Percentiles rank a stretch among this genome's conserved stretches.
phyloP scores from a whole-genome alignment of 2,797 vertebrate species.

The Limosa lapponica region DNA sequence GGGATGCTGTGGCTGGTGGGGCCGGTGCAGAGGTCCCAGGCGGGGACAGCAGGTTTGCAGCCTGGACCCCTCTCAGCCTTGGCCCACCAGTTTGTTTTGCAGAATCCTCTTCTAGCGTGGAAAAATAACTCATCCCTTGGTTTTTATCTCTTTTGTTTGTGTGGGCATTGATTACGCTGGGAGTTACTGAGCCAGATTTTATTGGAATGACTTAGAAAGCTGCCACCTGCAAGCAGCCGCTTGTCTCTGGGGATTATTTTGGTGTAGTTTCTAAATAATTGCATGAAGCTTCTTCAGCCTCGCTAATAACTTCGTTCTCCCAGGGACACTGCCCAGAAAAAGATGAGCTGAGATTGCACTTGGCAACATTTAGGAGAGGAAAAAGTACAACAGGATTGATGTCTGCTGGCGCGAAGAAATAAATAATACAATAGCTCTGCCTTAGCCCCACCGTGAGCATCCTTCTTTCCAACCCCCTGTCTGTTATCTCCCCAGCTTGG shows the following conservation, averaged over 20 bases:
- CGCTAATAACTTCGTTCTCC: not conserved
- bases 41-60: not conserved
- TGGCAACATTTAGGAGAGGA: not conserved
- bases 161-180: not conserved
- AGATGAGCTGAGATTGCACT: slow-evolving; percentile 3
- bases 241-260: slow-evolving; percentile 5
- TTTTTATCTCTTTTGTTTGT: slow-evolving; percentile 17
- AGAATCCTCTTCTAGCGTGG: not conserved
- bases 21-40: accelerated
- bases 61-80: accelerated
- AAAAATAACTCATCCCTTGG: not conserved
- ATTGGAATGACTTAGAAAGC: slow-evolving; percentile 25
- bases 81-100: not conserved
- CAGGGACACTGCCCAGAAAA: not conserved
- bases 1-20: not conserved
- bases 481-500: not conserved
- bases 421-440: slow-evolving; percentile 9
- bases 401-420: not conserved
- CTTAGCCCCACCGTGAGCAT: not conserved
- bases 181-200: slow-evolving; percentile 26
- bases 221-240: slow-evolving; percentile 21
- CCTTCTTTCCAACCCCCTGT: not conserved
- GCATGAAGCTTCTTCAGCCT: slow-evolving; percentile 17
- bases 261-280: slow-evolving; percentile 29
- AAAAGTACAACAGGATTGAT: slow-evolving; percentile 27